Base-by-base conservation (phyloP, 1,140 invertebrate genomes). In the Tribolium castaneum region DNA sequence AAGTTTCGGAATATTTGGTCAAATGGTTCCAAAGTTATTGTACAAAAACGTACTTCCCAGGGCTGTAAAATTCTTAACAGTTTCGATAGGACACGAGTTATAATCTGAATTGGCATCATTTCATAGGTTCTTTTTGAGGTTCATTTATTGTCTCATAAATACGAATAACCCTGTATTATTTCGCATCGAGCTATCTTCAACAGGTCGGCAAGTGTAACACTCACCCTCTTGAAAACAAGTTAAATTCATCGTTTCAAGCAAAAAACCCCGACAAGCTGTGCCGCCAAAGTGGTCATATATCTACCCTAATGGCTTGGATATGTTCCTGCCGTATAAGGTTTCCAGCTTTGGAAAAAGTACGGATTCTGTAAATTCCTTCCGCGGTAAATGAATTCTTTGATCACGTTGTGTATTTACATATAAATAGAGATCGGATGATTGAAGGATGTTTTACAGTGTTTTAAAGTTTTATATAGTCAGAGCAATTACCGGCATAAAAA, bases 231-330 rank as follows among this genome's bases (percentile, higher is more conserved):
- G 54, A 22, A 7, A 22, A n/a, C 19, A 22, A 59, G 54, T 59
- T 59, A 25, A 45, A 22, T 59, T 59, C 19, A 22, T 59, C 54
- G 14, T 25, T 25, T 25, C 19, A 59, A n/a, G 14, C 10, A 59
- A 45, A 59, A 59, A 59, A 59, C 14, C 54, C 52, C 13, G 52
- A 6, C 4, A 56, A 19, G 16, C 19, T 16, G 52, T 59, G 54
- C 19, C 54, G 54, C 54, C 54, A 59, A 59, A 59, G 54, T 59
- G 54, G 54, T 19, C 5, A 10, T 59, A 22, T 59, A 59, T 59
- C 54, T 25, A 59, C 19, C 54, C 54, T 59, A 59, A 59, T 59
- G 54, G 19, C 30, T 59, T 59, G 54, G 3, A 25, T 59, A 59
- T 59, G 54, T 59, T 22, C 25, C 14, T 59, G 54, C 19, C 19